Evolutionary conservation across 2,797 vertebrate species (phyloP).

Genomic region (Aulostomus chinensis): DNA sequence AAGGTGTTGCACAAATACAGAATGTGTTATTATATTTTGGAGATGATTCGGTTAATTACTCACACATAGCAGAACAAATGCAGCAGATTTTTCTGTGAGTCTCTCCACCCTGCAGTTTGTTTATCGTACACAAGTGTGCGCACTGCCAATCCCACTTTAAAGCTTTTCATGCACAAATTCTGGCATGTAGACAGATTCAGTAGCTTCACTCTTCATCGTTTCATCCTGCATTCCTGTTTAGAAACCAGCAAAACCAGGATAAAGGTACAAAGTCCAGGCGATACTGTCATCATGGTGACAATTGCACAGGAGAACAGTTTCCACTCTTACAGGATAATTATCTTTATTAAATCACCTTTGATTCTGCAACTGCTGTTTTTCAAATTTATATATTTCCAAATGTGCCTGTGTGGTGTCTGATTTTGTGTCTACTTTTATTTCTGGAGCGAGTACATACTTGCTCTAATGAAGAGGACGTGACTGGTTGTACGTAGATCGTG

Average conservation of each 20-base stretch:
- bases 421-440: too few relatives aligned
- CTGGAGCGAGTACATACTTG: too few relatives aligned
- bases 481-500: too few relatives aligned
- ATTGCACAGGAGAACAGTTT: too few relatives aligned
- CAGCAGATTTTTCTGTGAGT: not conserved
- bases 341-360: too few relatives aligned
- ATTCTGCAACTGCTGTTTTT: too few relatives aligned
- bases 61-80: not conserved
- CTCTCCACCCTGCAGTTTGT: not conserved
- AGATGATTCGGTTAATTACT: not conserved
- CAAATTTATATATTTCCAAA: too few relatives aligned
- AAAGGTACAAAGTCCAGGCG: too few relatives aligned
- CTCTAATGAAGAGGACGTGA: too few relatives aligned
- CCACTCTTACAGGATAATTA: too few relatives aligned
- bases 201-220: slow-evolving; percentile 25
- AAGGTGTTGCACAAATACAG: not conserved
- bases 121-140: slow-evolving; percentile 13
- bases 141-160: slow-evolving; percentile 11
- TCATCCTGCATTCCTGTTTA: slow-evolving; percentile 23
- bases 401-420: too few relatives aligned
- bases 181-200: slow-evolving; percentile 16
- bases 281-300: too few relatives aligned
- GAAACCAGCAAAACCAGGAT: slow-evolving; percentile 29
- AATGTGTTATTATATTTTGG: not conserved
- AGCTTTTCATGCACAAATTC: slow-evolving; percentile 13